Evolutionary conservation across 2,797 vertebrate genomes (phyloP).

Genomic region (Enteromius fasciolatus): DNA sequence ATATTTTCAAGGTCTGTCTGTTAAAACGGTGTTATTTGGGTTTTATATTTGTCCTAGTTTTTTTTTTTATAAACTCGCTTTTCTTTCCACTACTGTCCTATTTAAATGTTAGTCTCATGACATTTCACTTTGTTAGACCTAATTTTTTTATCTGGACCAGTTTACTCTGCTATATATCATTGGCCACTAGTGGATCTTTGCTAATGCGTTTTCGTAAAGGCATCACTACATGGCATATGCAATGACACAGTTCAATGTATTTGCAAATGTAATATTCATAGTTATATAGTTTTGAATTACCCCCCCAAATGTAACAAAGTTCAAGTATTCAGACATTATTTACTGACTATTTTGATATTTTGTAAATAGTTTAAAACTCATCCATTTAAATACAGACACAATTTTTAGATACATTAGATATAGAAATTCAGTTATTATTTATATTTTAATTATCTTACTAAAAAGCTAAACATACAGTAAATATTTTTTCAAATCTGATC

Average conservation of each 20-base stretch:
- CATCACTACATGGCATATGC: not conserved
- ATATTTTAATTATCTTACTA: not conserved
- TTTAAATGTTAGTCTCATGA: slow-evolving; percentile 16
- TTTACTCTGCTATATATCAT: slow-evolving; percentile 2
- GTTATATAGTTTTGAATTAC: not conserved
- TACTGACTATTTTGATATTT: not conserved
- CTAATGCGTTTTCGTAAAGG: not conserved
- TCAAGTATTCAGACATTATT: not conserved
- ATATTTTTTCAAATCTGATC: not conserved
- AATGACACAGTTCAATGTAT: not conserved
- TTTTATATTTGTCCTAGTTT: slow-evolving; percentile 46
- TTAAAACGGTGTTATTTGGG: slow-evolving; percentile 39
- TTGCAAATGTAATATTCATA: not conserved
- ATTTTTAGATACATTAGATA: not conserved
- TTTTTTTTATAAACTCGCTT: not conserved
- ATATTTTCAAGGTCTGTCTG: slow-evolving; percentile 41
- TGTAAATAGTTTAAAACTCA: not conserved
- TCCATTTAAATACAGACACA: not conserved
- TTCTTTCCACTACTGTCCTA: slow-evolving; percentile 28
- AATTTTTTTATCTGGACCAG: slow-evolving; percentile 27
- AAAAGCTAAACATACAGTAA: not conserved
- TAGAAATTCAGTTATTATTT: not conserved
- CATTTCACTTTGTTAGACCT: slow-evolving; percentile 36
- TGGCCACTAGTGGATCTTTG: not conserved
- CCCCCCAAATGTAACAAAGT: not conserved